Conservation (phyloP, 2,888 invertebrate species). For the Stenodema calcarata region DNA sequence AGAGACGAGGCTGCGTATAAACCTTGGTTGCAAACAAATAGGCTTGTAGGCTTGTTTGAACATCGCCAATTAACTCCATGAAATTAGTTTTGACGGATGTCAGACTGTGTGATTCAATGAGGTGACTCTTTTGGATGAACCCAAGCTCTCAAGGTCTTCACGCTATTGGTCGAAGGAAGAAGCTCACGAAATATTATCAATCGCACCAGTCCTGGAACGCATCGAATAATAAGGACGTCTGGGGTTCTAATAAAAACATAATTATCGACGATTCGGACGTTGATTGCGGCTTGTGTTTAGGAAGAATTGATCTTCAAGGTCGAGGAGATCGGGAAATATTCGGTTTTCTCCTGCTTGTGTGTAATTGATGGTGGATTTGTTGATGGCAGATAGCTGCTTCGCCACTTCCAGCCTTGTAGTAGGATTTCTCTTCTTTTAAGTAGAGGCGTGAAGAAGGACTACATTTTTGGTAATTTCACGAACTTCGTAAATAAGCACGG, state of each 20-base stretch:
- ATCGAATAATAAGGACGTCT: slow-evolving; percentile 17
- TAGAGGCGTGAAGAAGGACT: no score
- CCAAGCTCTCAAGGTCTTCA: neutral
- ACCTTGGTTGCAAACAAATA: slow-evolving; percentile 13
- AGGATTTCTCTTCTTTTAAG: no score
- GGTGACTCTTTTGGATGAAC: neutral
- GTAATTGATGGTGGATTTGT: no score
- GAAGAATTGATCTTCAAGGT: neutral
- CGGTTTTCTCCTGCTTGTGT: neutral
- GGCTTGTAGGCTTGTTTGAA: neutral
- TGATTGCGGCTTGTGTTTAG: neutral
- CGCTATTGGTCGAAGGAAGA: neutral
- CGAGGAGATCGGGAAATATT: neutral
- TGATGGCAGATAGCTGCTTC: no score
- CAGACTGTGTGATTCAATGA: neutral
- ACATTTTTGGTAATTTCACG: no score
- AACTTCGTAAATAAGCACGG: no score
- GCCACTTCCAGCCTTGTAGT: no score
- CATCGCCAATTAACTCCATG: neutral
- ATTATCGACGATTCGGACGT: neutral
- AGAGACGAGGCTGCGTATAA: neutral
- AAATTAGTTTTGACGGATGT: slow-evolving; percentile 15
- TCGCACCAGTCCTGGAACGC: neutral
- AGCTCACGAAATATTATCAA: neutral
- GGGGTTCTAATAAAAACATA: neutral